Percentiles rank a stretch among this genome's conserved stretches.
These are phyloP conservation scores for Papilio machaon DNA, from an alignment of 1,140 invertebrate species.

Conservation along the genomic window DNA sequence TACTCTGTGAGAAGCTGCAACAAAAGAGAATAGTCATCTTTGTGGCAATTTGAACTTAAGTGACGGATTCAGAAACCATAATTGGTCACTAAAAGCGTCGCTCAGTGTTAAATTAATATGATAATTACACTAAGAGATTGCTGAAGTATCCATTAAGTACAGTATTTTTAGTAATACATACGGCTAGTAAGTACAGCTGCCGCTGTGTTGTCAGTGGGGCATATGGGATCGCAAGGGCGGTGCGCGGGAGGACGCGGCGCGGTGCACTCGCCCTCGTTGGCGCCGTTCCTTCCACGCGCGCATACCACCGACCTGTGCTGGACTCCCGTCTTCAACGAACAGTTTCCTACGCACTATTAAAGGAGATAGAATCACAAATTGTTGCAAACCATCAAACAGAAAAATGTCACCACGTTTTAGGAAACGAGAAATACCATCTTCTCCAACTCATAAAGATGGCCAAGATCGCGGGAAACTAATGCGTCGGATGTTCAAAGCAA, in stretches of 20 bases:
- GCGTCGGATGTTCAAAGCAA: too few species aligned
- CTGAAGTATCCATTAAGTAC: background rate
- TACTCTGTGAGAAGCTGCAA: conserved; percentile 60
- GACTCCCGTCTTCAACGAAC: conserved; percentile 51
- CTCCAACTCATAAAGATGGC: too few species aligned
- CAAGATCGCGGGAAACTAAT: too few species aligned
- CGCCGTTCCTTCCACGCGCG: conserved; percentile 41
- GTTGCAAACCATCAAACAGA: too few species aligned
- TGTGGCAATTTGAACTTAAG: background rate
- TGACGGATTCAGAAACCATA: too few species aligned
- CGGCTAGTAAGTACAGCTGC: conserved; percentile 42
- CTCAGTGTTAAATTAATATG: too few species aligned
- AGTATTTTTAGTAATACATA: conserved; percentile 18
- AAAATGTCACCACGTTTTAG: too few species aligned
- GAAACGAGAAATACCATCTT: too few species aligned
- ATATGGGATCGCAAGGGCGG: conserved; percentile 45
- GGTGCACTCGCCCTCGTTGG: conserved; percentile 49
- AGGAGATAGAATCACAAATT: background rate
- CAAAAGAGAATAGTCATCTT: conserved; percentile 9
- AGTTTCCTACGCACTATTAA: conserved; percentile 65
- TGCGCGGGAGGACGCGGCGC: conserved; percentile 41
- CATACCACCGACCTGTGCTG: conserved; percentile 65
- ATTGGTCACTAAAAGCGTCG: too few species aligned
- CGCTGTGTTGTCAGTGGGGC: conserved; percentile 35
- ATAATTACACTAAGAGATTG: background rate